Evolutionary conservation across 1,140 invertebrate species (phyloP).

Genomic region (Pogonomyrmex barbatus): DNA sequence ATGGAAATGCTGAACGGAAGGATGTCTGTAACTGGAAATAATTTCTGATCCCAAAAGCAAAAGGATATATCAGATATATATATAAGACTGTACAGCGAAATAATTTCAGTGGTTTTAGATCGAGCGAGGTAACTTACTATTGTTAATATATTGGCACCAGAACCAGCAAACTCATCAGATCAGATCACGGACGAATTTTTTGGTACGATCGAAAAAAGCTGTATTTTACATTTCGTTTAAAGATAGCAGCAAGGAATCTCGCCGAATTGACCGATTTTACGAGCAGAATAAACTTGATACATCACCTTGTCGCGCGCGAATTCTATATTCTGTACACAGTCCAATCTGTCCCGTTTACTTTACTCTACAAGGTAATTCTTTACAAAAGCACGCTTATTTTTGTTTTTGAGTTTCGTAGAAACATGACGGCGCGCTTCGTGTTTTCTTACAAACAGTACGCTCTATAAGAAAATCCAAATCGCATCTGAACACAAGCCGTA

Average conservation of each 20-base stretch:
- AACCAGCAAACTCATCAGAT: neutral
- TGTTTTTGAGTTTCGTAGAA: neutral
- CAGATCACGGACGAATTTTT: constrained; percentile 2
- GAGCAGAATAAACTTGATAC: neutral
- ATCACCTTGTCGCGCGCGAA: neutral
- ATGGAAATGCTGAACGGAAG: constrained; percentile 46
- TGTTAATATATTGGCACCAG: neutral
- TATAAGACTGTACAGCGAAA: neutral
- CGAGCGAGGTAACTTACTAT: neutral
- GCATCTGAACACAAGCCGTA: constrained; percentile 30
- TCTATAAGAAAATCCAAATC: constrained; percentile 36
- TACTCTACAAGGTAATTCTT: constrained; percentile 25
- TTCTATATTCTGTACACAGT: neutral
- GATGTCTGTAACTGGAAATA: constrained; percentile 53
- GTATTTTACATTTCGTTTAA: constrained; percentile 10
- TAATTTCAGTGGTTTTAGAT: neutral
- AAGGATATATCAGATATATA: constrained; percentile 6
- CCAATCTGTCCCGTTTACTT: constrained; percentile 15
- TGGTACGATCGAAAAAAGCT: neutral
- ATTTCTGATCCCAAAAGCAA: constrained; percentile 37
- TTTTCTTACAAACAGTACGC: constrained; percentile 13
- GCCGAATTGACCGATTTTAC: neutral
- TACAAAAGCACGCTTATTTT: constrained; percentile 2
- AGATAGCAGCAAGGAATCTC: neutral
- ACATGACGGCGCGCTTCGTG: neutral